Evolutionary conservation across 1,140 invertebrate genomes (phyloP), one percentile per base, ranked within the genome.

Genomic region (Ladona fulva): DNA sequence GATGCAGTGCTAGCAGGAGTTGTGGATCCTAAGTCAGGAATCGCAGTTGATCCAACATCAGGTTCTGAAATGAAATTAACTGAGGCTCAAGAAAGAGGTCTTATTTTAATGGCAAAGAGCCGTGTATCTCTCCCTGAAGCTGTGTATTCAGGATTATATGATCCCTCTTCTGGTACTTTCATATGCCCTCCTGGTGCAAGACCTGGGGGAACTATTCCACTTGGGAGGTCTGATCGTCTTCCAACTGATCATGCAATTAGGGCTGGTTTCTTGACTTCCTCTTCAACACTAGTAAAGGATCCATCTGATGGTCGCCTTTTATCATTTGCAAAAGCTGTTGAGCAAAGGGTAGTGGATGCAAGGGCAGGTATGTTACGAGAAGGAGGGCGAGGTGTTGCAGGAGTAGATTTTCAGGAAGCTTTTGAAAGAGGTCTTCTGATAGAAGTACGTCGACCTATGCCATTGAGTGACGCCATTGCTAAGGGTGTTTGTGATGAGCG

Each of bases 101-200:
- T 96, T n/a, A 89, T 96, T 78, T 87, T 95, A 10, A 92, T 92
- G 7, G 91, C 92, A 52, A 94, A 94, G 84, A 89, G 90, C 37
- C 93, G 92, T 83, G 90, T 94, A 80, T 94, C 93, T 59, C 86
- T 97, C 19, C 92, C 93, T 0, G 94, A 96, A 84, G 94, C 94
- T 0, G 90, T 97, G 11, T 93, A 92, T 81, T 93, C 94, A 86
- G 94, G 95, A n/a, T 90, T 93, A 77, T 93, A 94, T 80, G 84
- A 88, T 81, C 90, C 91, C 0, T 88, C 89, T 77, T 91, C 90
- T 14, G 92, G 92, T 24, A 89, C 91, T 79, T 91, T 94, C 81
- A 89, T 89, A 11, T 89, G 89, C 83, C 88, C 90, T 11, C 89
- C 91, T 81, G 90, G 90, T 24, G 90, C 90, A 81, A 16, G 52